phyloP scores from a whole-genome alignment of 1,140 invertebrate genomes.

The Oncopeltus fasciatus region DNA sequence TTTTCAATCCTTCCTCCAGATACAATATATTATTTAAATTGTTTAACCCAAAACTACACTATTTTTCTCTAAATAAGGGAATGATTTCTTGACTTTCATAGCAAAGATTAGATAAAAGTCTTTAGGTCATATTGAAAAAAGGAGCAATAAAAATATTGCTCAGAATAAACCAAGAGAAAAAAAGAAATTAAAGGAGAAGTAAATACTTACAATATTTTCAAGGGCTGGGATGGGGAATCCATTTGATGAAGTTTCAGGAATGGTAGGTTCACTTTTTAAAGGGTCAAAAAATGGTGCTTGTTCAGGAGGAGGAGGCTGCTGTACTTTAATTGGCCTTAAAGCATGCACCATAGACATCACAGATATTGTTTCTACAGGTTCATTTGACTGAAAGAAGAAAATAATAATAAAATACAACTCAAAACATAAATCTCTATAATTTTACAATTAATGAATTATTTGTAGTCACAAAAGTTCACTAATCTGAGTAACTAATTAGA shows the following conservation, averaged over 20 bases:
- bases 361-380: constrained; percentile 78
- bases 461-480: too few species aligned
- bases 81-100: too few species aligned
- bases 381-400: constrained; percentile 46
- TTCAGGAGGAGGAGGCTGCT: not conserved
- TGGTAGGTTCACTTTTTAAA: not conserved
- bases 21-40: too few species aligned
- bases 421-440: too few species aligned
- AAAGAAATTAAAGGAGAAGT: constrained; percentile 1
- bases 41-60: too few species aligned
- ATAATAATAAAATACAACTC: not conserved
- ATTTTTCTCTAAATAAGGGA: too few species aligned
- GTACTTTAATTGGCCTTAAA: constrained; percentile 7
- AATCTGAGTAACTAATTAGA: too few species aligned
- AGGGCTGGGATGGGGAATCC: constrained; percentile 74
- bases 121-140: too few species aligned
- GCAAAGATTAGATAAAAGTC: too few species aligned
- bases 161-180: not conserved
- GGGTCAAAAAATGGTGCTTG: not conserved
- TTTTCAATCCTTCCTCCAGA: too few species aligned
- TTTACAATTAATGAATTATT: too few species aligned
- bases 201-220: constrained; percentile 62
- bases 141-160: not conserved
- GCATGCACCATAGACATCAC: constrained; percentile 18
- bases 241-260: constrained; percentile 5